phyloP scores from a whole-genome alignment of 2,888 invertebrate species.

The Mesodorylaimus sp. region DNA sequence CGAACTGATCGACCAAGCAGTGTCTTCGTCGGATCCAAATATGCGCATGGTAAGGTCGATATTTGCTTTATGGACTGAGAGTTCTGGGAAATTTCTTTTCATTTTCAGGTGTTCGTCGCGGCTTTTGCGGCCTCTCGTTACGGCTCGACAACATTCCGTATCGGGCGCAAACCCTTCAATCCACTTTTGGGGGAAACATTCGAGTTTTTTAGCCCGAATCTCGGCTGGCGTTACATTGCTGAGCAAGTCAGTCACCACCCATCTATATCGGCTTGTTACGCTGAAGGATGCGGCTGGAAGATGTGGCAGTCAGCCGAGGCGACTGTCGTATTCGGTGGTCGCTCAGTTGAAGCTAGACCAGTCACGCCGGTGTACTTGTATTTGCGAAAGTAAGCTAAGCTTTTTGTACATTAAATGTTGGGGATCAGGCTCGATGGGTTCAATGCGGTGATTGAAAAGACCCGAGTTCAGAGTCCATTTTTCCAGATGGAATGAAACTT shows the following conservation, averaged over 20 bases:
- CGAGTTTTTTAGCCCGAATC: constrained; percentile 74
- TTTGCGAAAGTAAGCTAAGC: too few species aligned
- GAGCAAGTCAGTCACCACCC: constrained; percentile 57
- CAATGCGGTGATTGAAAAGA: too few species aligned
- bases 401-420: too few species aligned
- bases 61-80: too few species aligned
- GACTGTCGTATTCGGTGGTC: constrained; percentile 1
- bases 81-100: too few species aligned
- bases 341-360: constrained; percentile 1
- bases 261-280: constrained; percentile 5
- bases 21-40: neutral
- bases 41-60: constrained; percentile 2
- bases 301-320: constrained; percentile 5
- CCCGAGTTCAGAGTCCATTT: too few species aligned
- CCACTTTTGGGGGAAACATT: constrained; percentile 86
- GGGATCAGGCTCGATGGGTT: too few species aligned
- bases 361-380: neutral
- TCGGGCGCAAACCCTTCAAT: constrained; percentile 95
- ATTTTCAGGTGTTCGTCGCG: constrained; percentile 48
- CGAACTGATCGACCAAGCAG: constrained; percentile 4
- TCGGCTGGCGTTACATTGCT: constrained; percentile 70
- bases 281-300: constrained; percentile 1
- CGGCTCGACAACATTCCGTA: constrained; percentile 39
- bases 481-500: constrained; percentile 48
- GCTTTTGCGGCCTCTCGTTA: constrained; percentile 64